Evolutionary conservation across 2,888 invertebrate genomes (phyloP), one percentile per base, ranked within the genome.

Genomic region (Antitype chi): DNA sequence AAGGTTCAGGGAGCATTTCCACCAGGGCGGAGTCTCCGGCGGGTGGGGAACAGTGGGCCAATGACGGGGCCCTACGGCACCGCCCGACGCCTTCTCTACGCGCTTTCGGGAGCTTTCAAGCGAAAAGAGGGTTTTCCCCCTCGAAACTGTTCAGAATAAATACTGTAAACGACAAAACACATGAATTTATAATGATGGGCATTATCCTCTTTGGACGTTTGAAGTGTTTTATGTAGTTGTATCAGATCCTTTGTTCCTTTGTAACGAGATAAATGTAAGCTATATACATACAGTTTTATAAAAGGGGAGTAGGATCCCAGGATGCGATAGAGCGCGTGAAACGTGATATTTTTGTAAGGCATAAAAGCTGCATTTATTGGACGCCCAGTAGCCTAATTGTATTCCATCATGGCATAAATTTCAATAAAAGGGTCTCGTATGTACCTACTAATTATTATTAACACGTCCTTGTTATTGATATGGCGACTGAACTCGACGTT

Each of bases 171-270:
- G 95, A 96, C 95, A 96, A 95, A 94, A 95, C 95, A 95, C 95
- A 96, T 96, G 96, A 96, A 96, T 96, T 92, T 95, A 95, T 96
- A 96, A 96, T 96, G 96, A 96, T 94, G 94, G 95, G 94, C 93
- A 95, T 96, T 96, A 96, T 96, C 93, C 95, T 93, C 92, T 94
- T 91, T 94, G 90, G 94, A 94, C 93, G 91, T 95, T 94, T 96
- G 93, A 92, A 96, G 96, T 96, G 96, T 96, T 96, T 96, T 96
- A 96, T 96, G 89, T 96, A 95, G 93, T 94, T 93, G 93, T 94
- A 95, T 93, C 93, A 89, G 88, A 90, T 89, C 94, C 92, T 95
- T 96, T 96, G 96, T 96, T 94, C 95, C 94, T 92, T 96, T 96
- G 95, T 95, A 91, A 91, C 90, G 89, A 92, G 91, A 94, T 94